phyloP scores from a whole-genome alignment of 2,888 invertebrate genomes.

The Campoplex nolae region DNA sequence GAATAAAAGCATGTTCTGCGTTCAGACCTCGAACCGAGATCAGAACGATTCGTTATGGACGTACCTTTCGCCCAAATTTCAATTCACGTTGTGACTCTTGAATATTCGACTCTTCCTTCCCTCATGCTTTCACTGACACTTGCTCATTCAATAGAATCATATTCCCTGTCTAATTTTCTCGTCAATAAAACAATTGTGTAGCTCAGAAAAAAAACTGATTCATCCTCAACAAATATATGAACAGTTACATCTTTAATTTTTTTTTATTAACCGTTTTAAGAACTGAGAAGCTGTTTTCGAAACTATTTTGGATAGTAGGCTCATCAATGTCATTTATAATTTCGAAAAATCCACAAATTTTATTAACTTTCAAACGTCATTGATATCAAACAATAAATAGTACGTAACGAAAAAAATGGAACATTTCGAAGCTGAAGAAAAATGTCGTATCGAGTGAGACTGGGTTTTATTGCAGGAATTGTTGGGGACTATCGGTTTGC shows the following conservation, averaged over 20 bases:
- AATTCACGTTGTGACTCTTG: conserved; percentile 39
- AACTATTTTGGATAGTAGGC: no score
- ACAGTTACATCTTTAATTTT: background rate
- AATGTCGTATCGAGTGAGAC: background rate
- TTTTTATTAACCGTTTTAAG: background rate
- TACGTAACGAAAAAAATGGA: background rate
- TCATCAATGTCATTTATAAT: background rate
- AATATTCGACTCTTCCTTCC: conserved; percentile 15
- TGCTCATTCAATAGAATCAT: conserved; percentile 49
- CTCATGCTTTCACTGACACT: conserved; percentile 33
- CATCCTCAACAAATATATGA: background rate
- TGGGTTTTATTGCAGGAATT: conserved; percentile 21
- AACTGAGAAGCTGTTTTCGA: no score
- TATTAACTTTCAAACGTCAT: background rate
- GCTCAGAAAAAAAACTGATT: background rate
- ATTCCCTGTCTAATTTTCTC: background rate
- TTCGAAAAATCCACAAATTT: background rate
- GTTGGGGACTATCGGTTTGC: background rate
- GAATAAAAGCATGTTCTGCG: conserved; percentile 67
- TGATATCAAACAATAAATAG: background rate
- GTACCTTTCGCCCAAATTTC: conserved; percentile 26
- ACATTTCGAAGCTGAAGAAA: background rate
- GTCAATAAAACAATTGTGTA: background rate
- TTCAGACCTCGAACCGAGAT: conserved; percentile 70
- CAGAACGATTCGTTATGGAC: conserved; percentile 67